Base-by-base conservation (phyloP, 2,797 vertebrate species). In the Microctenopoma stevenorrisi region DNA sequence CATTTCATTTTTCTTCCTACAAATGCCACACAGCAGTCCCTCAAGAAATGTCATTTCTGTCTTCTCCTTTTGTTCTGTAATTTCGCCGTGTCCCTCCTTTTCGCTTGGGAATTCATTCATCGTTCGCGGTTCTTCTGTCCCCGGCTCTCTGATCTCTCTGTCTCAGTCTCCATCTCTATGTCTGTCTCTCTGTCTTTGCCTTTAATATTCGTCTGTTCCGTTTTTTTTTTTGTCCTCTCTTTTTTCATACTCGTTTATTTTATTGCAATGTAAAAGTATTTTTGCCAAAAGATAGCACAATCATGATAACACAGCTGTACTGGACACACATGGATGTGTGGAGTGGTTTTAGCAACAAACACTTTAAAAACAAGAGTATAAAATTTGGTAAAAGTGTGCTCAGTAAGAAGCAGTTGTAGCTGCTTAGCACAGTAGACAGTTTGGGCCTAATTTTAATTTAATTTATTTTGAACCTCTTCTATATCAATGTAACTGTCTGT, bases 21-120 rank as follows among this genome's bases (percentile, higher is more conserved):
- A 93, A 92, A 92, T 92, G 91, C 90, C 90, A 91, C 88, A 88
- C 89, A 88, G 87, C 90, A 88, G 86, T 92, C 89, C 88, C 88
- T 90, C 86, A 91, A 92, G 88, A 90, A 92, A 92, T 90, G 89
- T 91, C 90, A 90, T 93, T 91, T 91, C 88, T 90, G 88, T 89
- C 88, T 88, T 89, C 84, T 92, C 84, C 87, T 88, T 91, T 90
- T 93, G 85, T 91, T 90, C 89, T 89, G 86, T 92, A 87, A 89
- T 91, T 88, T 91, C 88, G 91, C 83, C 74, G 37, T 86, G 83
- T 91, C 85, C 85, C 86, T 89, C 83, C 86, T 88, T 76, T 69
- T 89, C 88, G 81, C 85, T 60, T 61, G 86, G 88, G 89, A 86
- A 88, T 92, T 89, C 85, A 87, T 92, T 91, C 86, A 88, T 90